Conservation (phyloP, 2,113 vertebrate species). For the Campylorhamphus procurvoides region DNA sequence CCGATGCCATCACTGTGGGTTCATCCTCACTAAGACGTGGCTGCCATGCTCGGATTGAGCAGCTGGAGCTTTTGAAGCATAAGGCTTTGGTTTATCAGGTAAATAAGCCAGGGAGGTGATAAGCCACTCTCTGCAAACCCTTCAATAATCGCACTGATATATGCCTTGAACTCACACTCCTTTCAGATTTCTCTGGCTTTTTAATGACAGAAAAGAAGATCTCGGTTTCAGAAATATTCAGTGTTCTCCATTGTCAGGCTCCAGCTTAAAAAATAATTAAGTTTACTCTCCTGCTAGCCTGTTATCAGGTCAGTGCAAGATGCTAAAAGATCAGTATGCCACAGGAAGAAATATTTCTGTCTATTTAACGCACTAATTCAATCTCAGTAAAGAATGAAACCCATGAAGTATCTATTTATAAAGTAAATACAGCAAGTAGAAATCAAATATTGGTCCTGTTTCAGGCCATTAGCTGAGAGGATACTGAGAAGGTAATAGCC, state of each 20-base stretch:
- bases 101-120: slow-evolving; percentile 28
- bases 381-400: slow-evolving; percentile 58
- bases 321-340: slow-evolving; percentile 42
- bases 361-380: slow-evolving; percentile 62
- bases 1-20: neutral
- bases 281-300: slow-evolving; percentile 29
- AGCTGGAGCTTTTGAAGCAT: slow-evolving; percentile 2
- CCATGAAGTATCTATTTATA: slow-evolving; percentile 64
- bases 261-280: slow-evolving; percentile 58
- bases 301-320: slow-evolving; percentile 66
- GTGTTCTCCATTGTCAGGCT: slow-evolving; percentile 12
- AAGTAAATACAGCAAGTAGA: slow-evolving; percentile 53
- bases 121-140: slow-evolving; percentile 25
- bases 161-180: neutral
- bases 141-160: slow-evolving; percentile 10
- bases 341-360: slow-evolving; percentile 35
- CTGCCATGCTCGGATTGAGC: fast-evolving
- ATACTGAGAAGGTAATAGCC: slow-evolving; percentile 24
- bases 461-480: slow-evolving; percentile 52
- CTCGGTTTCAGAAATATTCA: neutral
- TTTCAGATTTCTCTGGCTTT: neutral
- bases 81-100: slow-evolving; percentile 27
- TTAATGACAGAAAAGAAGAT: slow-evolving; percentile 56
- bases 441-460: slow-evolving; percentile 63
- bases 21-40: neutral